Evolutionary conservation across 1,140 invertebrate genomes (phyloP).

Genomic region (Araneus ventricosus): DNA sequence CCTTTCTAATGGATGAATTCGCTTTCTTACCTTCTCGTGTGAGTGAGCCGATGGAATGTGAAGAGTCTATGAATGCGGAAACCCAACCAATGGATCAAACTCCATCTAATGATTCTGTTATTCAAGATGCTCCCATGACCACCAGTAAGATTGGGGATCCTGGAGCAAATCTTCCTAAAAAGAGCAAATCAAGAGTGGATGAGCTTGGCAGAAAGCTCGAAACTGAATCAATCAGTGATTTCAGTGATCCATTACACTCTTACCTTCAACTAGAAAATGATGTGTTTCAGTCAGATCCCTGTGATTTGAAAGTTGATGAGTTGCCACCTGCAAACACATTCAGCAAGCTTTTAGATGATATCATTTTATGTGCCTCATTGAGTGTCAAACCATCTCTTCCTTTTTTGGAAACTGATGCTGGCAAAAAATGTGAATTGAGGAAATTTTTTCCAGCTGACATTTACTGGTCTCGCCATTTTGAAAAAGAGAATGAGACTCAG

Average conservation of each 20-base stretch:
- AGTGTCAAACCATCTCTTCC: constrained; percentile 91
- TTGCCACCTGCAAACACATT: constrained; percentile 86
- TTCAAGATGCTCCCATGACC: background rate
- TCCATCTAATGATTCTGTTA: too few species aligned
- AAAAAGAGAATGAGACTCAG: constrained; percentile 75
- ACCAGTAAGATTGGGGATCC: background rate
- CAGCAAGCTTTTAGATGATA: constrained; percentile 85
- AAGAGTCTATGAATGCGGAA: background rate
- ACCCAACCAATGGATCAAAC: background rate
- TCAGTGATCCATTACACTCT: constrained; percentile 88
- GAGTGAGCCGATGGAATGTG: constrained; percentile 72
- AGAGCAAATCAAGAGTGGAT: constrained; percentile 62
- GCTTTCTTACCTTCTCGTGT: constrained; percentile 82
- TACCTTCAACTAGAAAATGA: constrained; percentile 84
- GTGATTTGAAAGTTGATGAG: constrained; percentile 82
- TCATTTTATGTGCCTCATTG: constrained; percentile 89
- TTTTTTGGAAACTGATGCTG: constrained; percentile 91
- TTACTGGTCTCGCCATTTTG: constrained; percentile 85
- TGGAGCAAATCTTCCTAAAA: constrained; percentile 27
- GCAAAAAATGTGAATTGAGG: constrained; percentile 88
- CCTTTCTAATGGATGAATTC: constrained; percentile 92
- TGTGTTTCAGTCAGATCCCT: constrained; percentile 67
- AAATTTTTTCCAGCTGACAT: constrained; percentile 89
- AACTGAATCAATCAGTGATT: constrained; percentile 84
- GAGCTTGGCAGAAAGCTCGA: constrained; percentile 78